These are phyloP conservation scores for Melanerpes aurifrons DNA, from an alignment of 2,113 vertebrate genomes.

Conservation along the genomic window DNA sequence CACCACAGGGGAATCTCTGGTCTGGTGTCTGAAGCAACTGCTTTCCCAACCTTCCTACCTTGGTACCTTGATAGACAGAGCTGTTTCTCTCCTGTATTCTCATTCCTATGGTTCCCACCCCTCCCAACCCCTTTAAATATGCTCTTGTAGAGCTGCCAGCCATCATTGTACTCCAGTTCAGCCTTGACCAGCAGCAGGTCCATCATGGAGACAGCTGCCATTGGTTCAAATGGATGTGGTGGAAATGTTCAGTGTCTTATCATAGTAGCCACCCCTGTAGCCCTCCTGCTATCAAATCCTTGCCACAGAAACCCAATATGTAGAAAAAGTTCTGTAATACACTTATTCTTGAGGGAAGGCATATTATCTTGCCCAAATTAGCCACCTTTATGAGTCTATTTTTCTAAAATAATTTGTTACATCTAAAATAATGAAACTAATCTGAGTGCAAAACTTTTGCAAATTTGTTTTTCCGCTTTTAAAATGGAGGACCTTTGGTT, in stretches of 20 bases:
- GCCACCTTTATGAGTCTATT: no score
- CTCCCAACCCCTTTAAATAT: not conserved
- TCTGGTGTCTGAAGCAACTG: rapidly evolving
- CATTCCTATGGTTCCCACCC: no score
- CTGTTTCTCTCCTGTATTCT: not conserved
- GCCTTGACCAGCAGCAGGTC: not conserved
- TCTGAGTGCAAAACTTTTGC: not conserved
- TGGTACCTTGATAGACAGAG: not conserved
- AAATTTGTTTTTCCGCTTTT: not conserved
- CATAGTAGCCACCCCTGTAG: not conserved
- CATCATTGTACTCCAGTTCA: rapidly evolving
- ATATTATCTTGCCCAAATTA: not conserved
- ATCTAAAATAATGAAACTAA: not conserved
- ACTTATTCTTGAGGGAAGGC: not conserved
- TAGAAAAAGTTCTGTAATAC: not conserved
- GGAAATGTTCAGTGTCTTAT: not conserved
- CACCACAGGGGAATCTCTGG: not conserved
- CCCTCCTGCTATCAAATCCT: not conserved
- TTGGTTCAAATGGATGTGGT: not conserved
- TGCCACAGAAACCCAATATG: not conserved
- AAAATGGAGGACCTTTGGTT: not conserved
- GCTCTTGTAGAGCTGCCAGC: not conserved
- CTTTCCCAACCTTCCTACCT: not conserved
- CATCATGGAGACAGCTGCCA: not conserved
- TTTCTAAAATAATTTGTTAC: not conserved